Percentiles rank a stretch among this genome's conserved stretches.
These are phyloP conservation scores for Mormyrus iriodes DNA, from an alignment of 2,113 vertebrate species.

Conservation along the genomic window DNA sequence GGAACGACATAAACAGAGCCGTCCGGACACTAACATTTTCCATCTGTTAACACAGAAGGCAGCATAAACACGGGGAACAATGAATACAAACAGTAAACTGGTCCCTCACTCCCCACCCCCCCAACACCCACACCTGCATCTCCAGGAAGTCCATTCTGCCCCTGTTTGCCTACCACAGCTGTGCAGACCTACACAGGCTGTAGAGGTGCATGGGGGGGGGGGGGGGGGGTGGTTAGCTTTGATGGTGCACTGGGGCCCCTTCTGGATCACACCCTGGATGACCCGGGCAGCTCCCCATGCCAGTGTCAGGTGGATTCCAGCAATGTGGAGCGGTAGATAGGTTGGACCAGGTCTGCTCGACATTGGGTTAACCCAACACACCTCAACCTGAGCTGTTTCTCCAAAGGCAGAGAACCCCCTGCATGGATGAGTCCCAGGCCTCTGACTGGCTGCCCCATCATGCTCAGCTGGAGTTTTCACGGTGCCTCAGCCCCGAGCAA, in stretches of 20 bases:
- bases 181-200: neutral
- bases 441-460: neutral
- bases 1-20: slow-evolving; percentile 24
- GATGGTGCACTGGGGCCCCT: neutral
- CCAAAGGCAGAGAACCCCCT: neutral
- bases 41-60: slow-evolving; percentile 20
- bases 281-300: neutral
- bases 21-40: slow-evolving; percentile 25
- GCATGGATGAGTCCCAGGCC: neutral
- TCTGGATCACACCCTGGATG: neutral
- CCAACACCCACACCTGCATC: neutral
- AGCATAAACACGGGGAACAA: slow-evolving; percentile 9
- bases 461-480: neutral
- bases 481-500: neutral
- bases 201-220: neutral
- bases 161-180: neutral
- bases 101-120: neutral
- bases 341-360: neutral
- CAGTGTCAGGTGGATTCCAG: neutral
- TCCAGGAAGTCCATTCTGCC: neutral
- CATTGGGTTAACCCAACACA: neutral
- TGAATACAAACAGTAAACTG: neutral
- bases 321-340: neutral
- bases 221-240: neutral
- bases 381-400: neutral